phyloP scores from a whole-genome alignment of 2,888 invertebrate species.

The Pristionchus entomophagus region DNA sequence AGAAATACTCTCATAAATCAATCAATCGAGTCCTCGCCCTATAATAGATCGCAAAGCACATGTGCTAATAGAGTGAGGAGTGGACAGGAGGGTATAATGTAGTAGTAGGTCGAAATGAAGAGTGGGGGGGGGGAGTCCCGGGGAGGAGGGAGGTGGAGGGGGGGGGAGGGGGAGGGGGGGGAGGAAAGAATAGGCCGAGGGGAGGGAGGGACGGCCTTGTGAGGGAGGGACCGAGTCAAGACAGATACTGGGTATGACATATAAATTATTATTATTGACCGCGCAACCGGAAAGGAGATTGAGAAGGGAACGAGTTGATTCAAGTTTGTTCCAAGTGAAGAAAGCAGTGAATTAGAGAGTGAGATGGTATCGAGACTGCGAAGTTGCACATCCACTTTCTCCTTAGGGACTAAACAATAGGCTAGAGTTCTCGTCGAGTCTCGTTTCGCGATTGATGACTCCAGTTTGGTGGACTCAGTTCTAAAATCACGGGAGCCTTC shows the following conservation, averaged over 20 bases:
- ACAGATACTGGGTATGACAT: slow-evolving; percentile 42
- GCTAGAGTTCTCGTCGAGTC: no score
- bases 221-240: not conserved
- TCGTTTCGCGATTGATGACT: no score
- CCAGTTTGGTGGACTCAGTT: no score
- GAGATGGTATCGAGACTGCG: not conserved
- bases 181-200: not conserved
- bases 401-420: no score
- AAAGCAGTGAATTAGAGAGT: not conserved
- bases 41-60: slow-evolving; percentile 25
- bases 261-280: slow-evolving; percentile 42
- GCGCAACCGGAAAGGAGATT: slow-evolving; percentile 37
- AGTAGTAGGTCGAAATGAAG: slow-evolving; percentile 33
- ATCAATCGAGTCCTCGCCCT: not conserved
- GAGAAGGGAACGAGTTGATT: slow-evolving; percentile 30
- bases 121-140: slow-evolving; percentile 5
- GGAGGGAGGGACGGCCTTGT: slow-evolving; percentile 28
- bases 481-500: no score
- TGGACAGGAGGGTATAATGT: slow-evolving; percentile 38
- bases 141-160: not conserved
- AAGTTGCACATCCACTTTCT: no score
- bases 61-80: slow-evolving; percentile 37
- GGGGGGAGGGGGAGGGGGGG: not conserved
- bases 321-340: not conserved
- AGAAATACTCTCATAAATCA: not conserved